Evolutionary conservation across 2,797 vertebrate species (phyloP), one percentile per base, ranked within the genome.

Genomic region (Neoniphon sammara): DNA sequence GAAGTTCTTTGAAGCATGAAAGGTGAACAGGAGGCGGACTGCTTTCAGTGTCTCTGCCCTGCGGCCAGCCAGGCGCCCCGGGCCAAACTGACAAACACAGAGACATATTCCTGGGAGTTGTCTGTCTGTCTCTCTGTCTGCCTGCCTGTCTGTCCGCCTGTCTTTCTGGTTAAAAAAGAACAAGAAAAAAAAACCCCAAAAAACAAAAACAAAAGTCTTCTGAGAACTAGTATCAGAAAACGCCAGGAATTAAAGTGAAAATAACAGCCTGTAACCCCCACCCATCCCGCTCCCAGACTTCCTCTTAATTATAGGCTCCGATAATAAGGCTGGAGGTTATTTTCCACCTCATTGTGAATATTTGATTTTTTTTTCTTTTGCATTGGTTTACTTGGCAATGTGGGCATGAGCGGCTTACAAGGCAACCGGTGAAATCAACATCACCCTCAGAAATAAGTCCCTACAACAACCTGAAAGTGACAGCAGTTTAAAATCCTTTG

Each of bases 1-100:
- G 91, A 93, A 93, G 93, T 94, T 95, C 94, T 95, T 93, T 95
- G 96, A 94, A 94, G 94, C 96, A 94, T 96, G 95, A 96, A 95
- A 95, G 95, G 95, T 95, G 95, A 96, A 95, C 94, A 96, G 94
- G 94, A 95, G 95, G 94, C 93, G 84, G 91, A 91, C 92, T 92
- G 91, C 89, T 93, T 91, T 91, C 91, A 91, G 91, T 83, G 91
- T 89, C 63, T 86, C 67, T 79, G 93, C 94, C 84, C 75, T 84
- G 70, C 49, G 85, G 94, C 93, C 89, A 47, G 86, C 75, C 69
- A 47, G 1, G 8, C 53, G 89, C 94, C 93, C 71, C 15, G 72
- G 93, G 94, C 88, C 92, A 92, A 91, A 92, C 93, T 89, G 88
- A 57, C 77, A 82, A 63, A 90, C 87, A 83, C 87, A 83, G 86